Base-by-base conservation (phyloP, 2,113 vertebrate genomes). In the Murina feae region DNA sequence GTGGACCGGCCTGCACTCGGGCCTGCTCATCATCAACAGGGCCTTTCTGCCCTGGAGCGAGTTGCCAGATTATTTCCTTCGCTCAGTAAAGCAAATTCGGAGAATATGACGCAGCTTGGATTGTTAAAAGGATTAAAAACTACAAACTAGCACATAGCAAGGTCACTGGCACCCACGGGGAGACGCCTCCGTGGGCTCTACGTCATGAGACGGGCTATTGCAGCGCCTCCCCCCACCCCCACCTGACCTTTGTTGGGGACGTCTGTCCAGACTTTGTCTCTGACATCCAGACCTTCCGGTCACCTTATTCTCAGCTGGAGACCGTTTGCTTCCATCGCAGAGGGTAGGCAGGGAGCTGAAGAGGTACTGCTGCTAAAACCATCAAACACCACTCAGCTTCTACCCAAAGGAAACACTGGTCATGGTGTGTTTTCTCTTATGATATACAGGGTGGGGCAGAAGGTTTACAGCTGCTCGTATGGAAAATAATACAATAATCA, bases 131-230 rank as follows among this genome's bases (percentile, higher is more conserved):
- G 47, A 66, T 53, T 66, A 16, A n/a, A 82, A 71, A 51, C 18
- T 71, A 32, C 51, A 76, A 88, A 44, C 4, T 1, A 10, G 4
- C 86, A 60, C 2, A 0, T 0, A 3, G 23, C 44, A 30, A 0
- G 3, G 0, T 1, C 28, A 25, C 30, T 4, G 53, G 44, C 23
- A 7, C 60, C 8, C 1, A 3, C 0, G 8, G 39, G 18, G 9
- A 10, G 9, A 8, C 11, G 44, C 32, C 20, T 7, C 0, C 14
- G 53, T 1, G 10, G 28, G 39, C 9, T 5, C 37, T 8, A 1
- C 20, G 12, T 12, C 37, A 8, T 0, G 7, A 18, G 7, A 1
- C 2, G 0, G 0, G 11, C 20, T 30, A 13, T 1, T 3, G 23
- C 4, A 32, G 30, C 3, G 37, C 13, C 20, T 6, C 9, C 37